Evolutionary conservation across 2,888 invertebrate species (phyloP).

Genomic region (Cephus pygmeus): DNA sequence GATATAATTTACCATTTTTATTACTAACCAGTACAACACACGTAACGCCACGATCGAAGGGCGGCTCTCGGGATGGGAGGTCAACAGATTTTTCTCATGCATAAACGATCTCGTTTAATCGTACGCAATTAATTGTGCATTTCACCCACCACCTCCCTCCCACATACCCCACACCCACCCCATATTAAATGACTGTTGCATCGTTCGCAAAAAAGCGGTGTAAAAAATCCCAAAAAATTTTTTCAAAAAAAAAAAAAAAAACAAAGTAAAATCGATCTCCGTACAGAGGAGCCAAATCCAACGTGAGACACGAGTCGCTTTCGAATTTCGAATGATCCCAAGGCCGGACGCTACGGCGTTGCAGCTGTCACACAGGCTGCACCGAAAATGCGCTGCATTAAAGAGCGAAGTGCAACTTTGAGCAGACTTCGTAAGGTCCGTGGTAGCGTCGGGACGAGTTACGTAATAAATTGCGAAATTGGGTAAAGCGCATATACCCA

Average conservation of each 20-base stretch:
- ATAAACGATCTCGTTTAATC: neutral
- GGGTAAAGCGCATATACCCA: neutral
- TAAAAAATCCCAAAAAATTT: neutral
- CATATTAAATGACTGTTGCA: neutral
- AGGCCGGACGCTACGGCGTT: neutral
- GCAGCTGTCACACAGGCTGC: neutral
- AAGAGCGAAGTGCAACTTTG: neutral
- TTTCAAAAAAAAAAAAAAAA: too few species aligned
- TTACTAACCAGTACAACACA: conserved; percentile 56
- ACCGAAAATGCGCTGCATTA: neutral
- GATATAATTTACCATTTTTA: conserved; percentile 45
- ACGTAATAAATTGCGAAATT: neutral
- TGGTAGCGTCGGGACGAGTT: neutral
- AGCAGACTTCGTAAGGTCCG: neutral
- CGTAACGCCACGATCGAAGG: conserved; percentile 35
- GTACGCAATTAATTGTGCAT: neutral
- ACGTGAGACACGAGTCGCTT: neutral
- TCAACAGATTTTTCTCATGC: neutral
- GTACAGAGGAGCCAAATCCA: neutral
- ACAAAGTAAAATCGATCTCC: neutral
- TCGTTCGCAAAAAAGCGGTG: neutral
- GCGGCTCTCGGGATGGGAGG: conserved; percentile 1
- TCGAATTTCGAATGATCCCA: neutral
- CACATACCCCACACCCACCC: neutral
- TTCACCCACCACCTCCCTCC: too few species aligned